Evolutionary conservation across 2,797 vertebrate species (phyloP).

Genomic region (Pipistrellus kuhlii): DNA sequence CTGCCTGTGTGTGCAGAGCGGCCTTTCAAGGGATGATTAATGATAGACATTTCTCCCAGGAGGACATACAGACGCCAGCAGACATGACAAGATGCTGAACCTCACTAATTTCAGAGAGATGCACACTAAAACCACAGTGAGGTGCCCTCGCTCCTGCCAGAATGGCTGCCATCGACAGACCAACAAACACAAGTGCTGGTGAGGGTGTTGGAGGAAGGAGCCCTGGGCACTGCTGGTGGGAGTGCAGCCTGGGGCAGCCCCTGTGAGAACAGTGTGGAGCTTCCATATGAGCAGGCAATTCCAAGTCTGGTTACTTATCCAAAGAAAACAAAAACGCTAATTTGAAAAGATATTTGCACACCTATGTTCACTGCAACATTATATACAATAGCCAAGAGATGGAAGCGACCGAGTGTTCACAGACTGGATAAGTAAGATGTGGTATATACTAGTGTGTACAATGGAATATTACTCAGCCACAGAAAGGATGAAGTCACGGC

Average conservation of each 20-base stretch:
- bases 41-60: not conserved
- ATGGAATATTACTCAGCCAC: not conserved
- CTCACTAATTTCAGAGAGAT: not conserved
- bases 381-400: not conserved
- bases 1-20: rapidly evolving
- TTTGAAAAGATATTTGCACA: not conserved
- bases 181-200: not conserved
- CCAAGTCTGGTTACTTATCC: not conserved
- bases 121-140: too few relatives aligned
- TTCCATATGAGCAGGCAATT: too few relatives aligned
- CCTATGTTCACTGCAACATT: not conserved
- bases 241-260: rapidly evolving
- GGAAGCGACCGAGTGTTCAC: not conserved
- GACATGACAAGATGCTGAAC: not conserved
- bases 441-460: too few relatives aligned
- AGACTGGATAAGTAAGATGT: not conserved
- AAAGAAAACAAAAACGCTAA: not conserved
- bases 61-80: not conserved
- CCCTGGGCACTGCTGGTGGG: not conserved
- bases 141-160: too few relatives aligned
- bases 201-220: not conserved
- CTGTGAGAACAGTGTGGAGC: not conserved
- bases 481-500: not conserved
- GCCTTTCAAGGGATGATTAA: not conserved
- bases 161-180: not conserved